Conservation (phyloP, 1,140 invertebrate genomes). For the Hestina assimilis region DNA sequence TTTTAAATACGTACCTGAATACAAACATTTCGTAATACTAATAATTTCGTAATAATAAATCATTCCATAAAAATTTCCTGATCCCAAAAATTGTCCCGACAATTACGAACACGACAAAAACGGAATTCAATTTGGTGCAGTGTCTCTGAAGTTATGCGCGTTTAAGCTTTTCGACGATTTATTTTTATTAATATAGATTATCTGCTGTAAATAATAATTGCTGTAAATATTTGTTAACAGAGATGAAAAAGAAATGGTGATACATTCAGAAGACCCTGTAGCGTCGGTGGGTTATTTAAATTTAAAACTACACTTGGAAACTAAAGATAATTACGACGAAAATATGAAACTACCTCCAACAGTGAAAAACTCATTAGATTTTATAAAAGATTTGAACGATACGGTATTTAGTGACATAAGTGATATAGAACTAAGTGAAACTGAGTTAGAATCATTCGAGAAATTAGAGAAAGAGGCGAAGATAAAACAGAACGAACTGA, state of each 20-base stretch:
- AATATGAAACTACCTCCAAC: slow-evolving; percentile 69
- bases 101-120: too few relatives aligned
- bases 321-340: slow-evolving; percentile 80
- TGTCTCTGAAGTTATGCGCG: too few relatives aligned
- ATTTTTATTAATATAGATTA: too few relatives aligned
- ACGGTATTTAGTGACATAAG: slow-evolving; percentile 81
- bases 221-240: slow-evolving; percentile 81
- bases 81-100: too few relatives aligned
- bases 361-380: slow-evolving; percentile 79
- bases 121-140: too few relatives aligned
- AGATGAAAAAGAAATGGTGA: slow-evolving; percentile 91
- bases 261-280: slow-evolving; percentile 94
- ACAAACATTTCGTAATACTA: too few relatives aligned
- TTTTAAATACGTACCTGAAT: too few relatives aligned
- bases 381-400: slow-evolving; percentile 80
- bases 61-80: too few relatives aligned
- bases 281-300: slow-evolving; percentile 96
- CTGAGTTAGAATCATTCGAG: slow-evolving; percentile 80
- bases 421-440: slow-evolving; percentile 80
- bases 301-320: slow-evolving; percentile 88
- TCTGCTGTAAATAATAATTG: too few relatives aligned
- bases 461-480: slow-evolving; percentile 73
- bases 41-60: too few relatives aligned
- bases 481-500: slow-evolving; percentile 67
- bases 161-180: too few relatives aligned